phyloP scores from a whole-genome alignment of 64 coral and sea anemone genomes.

The Montipora foliosa region DNA sequence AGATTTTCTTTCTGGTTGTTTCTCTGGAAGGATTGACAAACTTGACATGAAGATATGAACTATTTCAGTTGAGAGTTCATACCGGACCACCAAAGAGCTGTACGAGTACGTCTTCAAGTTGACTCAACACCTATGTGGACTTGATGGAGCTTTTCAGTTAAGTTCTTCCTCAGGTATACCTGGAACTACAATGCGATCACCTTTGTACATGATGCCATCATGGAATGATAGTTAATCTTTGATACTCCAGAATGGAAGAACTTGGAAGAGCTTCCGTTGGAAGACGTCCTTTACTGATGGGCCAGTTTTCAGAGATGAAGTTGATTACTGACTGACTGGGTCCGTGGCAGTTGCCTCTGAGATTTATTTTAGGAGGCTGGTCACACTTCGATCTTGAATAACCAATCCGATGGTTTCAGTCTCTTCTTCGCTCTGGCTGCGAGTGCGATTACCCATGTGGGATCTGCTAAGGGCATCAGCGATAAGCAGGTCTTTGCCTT shows the following conservation, averaged over 20 bases:
- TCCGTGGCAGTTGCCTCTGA: neutral
- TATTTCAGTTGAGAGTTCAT: too few relatives aligned
- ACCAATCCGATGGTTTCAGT: slow-evolving; percentile 14
- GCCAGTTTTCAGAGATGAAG: slow-evolving; percentile 1
- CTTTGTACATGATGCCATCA: neutral
- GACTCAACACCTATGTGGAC: slow-evolving; percentile 24
- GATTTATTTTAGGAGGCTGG: neutral
- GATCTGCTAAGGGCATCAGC: slow-evolving; percentile 33
- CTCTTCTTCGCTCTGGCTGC: slow-evolving; percentile 6
- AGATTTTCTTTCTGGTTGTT: too few relatives aligned
- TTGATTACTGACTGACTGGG: slow-evolving; percentile 1
- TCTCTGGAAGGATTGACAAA: too few relatives aligned
- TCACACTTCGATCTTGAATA: slow-evolving; percentile 38
- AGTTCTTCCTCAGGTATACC: neutral
- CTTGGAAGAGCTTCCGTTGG: neutral
- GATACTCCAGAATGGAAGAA: neutral
- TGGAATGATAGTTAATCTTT: too few relatives aligned
- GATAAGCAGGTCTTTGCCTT: slow-evolving; percentile 42
- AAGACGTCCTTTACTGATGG: neutral
- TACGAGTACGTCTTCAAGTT: slow-evolving; percentile 5
- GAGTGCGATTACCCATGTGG: neutral
- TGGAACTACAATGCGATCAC: slow-evolving; percentile 26
- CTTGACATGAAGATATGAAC: too few relatives aligned
- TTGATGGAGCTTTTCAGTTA: slow-evolving; percentile 46
- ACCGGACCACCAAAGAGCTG: neutral